phyloP scores from a whole-genome alignment of 1,140 invertebrate species.

The Samia ricini region DNA sequence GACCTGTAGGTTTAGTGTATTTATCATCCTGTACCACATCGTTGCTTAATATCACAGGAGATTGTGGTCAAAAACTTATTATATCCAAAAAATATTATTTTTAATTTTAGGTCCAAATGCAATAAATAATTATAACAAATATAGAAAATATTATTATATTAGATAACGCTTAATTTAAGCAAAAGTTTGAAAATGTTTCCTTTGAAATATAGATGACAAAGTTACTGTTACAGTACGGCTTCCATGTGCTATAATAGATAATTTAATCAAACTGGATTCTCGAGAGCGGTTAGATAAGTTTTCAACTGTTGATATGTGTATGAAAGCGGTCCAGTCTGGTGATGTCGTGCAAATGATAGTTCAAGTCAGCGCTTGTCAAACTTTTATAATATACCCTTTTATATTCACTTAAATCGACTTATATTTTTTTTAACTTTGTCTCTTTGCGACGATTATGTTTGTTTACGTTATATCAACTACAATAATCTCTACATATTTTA shows the following conservation, averaged over 20 bases:
- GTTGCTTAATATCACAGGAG: too few species aligned
- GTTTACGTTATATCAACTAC: too few species aligned
- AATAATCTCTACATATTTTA: too few species aligned
- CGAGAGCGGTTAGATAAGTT: conserved; percentile 9
- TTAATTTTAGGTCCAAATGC: too few species aligned
- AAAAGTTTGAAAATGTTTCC: neutral
- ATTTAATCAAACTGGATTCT: conserved; percentile 2
- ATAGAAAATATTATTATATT: too few species aligned
- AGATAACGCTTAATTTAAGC: neutral
- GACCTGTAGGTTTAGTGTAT: too few species aligned
- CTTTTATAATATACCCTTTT: neutral
- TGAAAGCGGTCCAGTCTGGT: conserved; percentile 22
- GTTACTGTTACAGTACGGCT: neutral
- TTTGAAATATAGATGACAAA: neutral
- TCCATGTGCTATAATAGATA: neutral
- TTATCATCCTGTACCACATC: too few species aligned
- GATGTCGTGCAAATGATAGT: conserved; percentile 12
- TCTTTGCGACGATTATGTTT: too few species aligned
- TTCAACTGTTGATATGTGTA: conserved; percentile 13
- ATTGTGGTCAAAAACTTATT: too few species aligned
- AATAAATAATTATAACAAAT: too few species aligned
- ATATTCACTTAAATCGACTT: neutral
- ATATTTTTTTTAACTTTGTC: neutral
- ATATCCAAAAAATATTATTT: too few species aligned
- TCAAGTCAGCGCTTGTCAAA: neutral